These are phyloP conservation scores for Ceryle rudis DNA, from an alignment of 2,797 vertebrate genomes.

Conservation along the genomic window DNA sequence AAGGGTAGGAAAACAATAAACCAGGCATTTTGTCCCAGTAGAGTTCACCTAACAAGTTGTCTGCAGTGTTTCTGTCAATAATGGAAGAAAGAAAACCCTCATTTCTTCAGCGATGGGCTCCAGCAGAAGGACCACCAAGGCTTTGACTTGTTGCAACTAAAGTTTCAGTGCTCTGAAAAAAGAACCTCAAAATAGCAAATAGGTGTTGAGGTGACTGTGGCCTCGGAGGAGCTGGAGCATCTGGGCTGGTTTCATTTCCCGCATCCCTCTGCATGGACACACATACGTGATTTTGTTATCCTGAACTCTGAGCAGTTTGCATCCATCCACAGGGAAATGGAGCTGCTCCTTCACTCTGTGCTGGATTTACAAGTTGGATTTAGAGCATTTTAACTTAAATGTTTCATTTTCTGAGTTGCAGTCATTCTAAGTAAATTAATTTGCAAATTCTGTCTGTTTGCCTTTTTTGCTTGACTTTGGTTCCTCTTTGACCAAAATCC, in stretches of 20 bases:
- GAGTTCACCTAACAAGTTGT: neutral
- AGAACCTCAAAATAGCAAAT: neutral
- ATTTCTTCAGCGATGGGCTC: neutral
- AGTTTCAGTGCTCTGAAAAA: neutral
- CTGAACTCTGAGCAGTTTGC: neutral
- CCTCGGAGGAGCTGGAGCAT: neutral
- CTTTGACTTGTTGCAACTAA: neutral
- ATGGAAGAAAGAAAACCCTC: neutral
- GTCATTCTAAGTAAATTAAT: neutral
- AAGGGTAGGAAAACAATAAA: neutral
- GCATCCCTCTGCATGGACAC: accelerated
- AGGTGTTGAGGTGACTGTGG: accelerated
- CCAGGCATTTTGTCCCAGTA: neutral
- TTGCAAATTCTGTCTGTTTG: neutral
- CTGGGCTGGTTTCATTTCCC: neutral
- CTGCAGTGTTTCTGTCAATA: neutral
- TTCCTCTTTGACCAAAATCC: neutral
- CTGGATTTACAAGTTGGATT: neutral
- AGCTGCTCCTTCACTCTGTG: neutral
- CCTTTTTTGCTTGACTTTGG: neutral
- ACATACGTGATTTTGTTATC: neutral
- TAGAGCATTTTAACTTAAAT: neutral
- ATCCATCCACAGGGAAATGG: neutral
- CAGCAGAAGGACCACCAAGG: neutral
- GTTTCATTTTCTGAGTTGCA: neutral